Percentiles rank a stretch among this genome's conserved stretches.
These are phyloP conservation scores for Orussus abietinus DNA, from an alignment of 1,140 invertebrate species.

Conservation along the genomic window DNA sequence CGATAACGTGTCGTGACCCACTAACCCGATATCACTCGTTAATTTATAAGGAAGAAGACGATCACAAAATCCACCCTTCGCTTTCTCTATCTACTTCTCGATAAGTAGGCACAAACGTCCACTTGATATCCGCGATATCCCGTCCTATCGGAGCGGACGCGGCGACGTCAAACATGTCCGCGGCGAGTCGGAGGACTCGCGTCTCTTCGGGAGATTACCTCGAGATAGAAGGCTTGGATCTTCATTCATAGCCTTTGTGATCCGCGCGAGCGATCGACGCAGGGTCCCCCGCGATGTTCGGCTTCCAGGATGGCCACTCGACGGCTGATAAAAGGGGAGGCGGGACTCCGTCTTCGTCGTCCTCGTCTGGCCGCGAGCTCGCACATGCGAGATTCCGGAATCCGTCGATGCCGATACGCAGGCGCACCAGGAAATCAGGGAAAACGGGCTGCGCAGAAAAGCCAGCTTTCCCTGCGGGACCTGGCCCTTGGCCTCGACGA, in stretches of 20 bases:
- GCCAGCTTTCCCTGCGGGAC: no score
- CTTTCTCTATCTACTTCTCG: background rate
- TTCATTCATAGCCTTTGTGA: conserved; percentile 60
- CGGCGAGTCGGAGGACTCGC: background rate
- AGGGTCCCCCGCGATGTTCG: no score
- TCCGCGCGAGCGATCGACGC: conserved; percentile 23
- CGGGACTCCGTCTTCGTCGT: no score
- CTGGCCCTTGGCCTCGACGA: no score
- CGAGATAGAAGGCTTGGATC: conserved; percentile 70
- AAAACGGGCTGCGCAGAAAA: no score
- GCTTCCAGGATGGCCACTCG: no score
- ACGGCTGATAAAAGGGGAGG: no score
- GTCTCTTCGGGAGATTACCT: conserved; percentile 57
- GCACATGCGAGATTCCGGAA: no score
- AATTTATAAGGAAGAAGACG: conserved; percentile 13
- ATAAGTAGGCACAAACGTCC: background rate
- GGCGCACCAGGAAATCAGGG: no score
- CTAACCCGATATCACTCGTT: background rate
- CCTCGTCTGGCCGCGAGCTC: no score
- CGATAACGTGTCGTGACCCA: no score
- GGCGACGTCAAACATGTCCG: background rate
- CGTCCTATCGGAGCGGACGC: conserved; percentile 31
- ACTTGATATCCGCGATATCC: conserved; percentile 10
- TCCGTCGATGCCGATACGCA: no score
- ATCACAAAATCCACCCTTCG: conserved; percentile 1